These are phyloP conservation scores for Erebia ligea DNA, from an alignment of 2,888 invertebrate species.

Conservation along the genomic window DNA sequence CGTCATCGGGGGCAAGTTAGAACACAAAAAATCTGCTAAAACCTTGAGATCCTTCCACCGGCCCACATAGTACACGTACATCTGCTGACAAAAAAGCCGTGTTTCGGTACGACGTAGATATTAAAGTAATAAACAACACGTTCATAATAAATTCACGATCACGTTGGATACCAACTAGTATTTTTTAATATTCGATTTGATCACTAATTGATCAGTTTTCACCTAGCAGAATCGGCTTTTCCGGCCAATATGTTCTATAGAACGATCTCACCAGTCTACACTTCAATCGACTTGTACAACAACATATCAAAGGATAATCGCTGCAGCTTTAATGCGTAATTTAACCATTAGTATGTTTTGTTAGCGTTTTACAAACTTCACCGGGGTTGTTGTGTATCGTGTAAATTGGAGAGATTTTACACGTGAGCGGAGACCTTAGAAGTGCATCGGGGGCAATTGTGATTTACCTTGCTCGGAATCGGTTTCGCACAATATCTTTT, in stretches of 20 bases:
- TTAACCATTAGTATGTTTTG: constrained; percentile 31
- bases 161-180: too few relatives aligned
- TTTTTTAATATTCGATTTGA: background rate
- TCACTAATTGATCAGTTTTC: background rate
- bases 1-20: background rate
- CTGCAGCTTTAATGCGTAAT: constrained; percentile 20
- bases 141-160: too few relatives aligned
- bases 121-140: too few relatives aligned
- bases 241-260: background rate
- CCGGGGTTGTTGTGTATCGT: constrained; percentile 42
- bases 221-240: background rate
- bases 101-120: too few relatives aligned
- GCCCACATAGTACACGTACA: too few relatives aligned
- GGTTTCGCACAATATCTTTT: background rate
- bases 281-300: constrained; percentile 47
- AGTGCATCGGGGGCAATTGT: constrained; percentile 54
- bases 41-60: background rate
- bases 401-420: constrained; percentile 67
- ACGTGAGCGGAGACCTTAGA: constrained; percentile 72
- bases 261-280: constrained; percentile 18
- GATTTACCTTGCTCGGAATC: constrained; percentile 6
- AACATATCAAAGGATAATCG: constrained; percentile 20
- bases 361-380: constrained; percentile 38
- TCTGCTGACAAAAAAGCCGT: too few relatives aligned
- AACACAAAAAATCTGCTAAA: background rate